Conservation (phyloP, 2,113 vertebrate genomes). For the Catagonus wagneri region DNA sequence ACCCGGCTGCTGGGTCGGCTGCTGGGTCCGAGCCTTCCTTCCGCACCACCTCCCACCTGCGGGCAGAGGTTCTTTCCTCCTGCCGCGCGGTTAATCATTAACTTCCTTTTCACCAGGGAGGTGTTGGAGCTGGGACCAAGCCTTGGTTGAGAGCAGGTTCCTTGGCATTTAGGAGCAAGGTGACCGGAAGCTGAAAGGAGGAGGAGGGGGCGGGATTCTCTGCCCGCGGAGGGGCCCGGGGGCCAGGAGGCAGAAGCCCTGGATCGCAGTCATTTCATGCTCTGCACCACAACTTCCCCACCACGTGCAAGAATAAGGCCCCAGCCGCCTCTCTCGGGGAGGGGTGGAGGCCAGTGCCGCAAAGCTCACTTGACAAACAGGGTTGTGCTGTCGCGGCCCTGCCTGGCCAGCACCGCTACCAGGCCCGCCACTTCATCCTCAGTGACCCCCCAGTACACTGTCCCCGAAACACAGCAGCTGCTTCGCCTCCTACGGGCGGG, state of each 20-base stretch:
- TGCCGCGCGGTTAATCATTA: fast-evolving
- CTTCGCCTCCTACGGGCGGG: not conserved
- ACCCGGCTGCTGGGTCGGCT: not conserved
- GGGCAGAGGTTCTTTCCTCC: not conserved
- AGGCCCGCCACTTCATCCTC: not conserved
- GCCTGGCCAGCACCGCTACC: not conserved
- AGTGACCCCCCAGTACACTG: not conserved
- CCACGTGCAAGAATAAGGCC: not conserved
- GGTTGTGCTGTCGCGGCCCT: not conserved
- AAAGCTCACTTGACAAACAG: not conserved
- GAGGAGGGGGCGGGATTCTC: not conserved
- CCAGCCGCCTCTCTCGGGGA: fast-evolving
- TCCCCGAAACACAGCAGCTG: not conserved
- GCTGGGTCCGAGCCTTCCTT: not conserved
- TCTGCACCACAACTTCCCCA: not conserved
- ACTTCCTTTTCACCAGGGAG: not conserved
- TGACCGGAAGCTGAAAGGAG: not conserved
- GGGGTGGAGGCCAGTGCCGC: fast-evolving
- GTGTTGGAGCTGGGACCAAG: not conserved
- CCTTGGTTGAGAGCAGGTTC: not conserved
- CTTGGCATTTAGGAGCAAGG: not conserved
- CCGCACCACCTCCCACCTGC: not conserved
- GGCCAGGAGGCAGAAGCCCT: not conserved
- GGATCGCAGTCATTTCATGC: not conserved
- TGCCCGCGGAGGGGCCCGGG: not conserved